Evolutionary conservation across 1,140 invertebrate species (phyloP).

Genomic region (Drosophila busckii): DNA sequence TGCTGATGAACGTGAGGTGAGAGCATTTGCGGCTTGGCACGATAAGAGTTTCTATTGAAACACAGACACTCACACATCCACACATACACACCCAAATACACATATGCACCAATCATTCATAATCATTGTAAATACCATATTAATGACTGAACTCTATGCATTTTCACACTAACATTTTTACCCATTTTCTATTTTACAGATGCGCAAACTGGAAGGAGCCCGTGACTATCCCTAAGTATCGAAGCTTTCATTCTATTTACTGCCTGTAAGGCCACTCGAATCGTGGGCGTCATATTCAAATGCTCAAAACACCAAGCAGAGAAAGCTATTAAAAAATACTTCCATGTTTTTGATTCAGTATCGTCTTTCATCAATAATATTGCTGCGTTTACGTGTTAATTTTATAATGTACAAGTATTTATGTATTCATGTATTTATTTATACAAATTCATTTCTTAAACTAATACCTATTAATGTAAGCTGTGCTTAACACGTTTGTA

Average conservation of each 20-base stretch:
- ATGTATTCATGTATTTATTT: slow-evolving; percentile 64
- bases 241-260: not conserved
- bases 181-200: slow-evolving; percentile 32
- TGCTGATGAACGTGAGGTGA: slow-evolving; percentile 78
- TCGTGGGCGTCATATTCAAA: slow-evolving; percentile 14
- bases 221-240: slow-evolving; percentile 72
- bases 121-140: slow-evolving; percentile 30
- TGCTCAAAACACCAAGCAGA: slow-evolving; percentile 14
- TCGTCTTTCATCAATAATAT: slow-evolving; percentile 33
- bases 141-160: not conserved
- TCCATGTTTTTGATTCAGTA: slow-evolving; percentile 19
- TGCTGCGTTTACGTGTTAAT: slow-evolving; percentile 29
- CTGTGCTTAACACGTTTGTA: slow-evolving; percentile 54
- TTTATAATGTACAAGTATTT: slow-evolving; percentile 41
- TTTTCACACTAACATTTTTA: not conserved
- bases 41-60: slow-evolving; percentile 66
- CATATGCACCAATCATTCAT: slow-evolving; percentile 19
- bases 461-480: slow-evolving; percentile 45
- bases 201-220: slow-evolving; percentile 69
- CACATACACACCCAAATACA: slow-evolving; percentile 14
- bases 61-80: slow-evolving; percentile 13
- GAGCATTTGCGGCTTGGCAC: slow-evolving; percentile 68
- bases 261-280: slow-evolving; percentile 27
- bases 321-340: slow-evolving; percentile 10
- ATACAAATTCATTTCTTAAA: slow-evolving; percentile 46